A percentile compares a stretch with the other conserved stretches of the same genome.
Conservation (phyloP, 2,113 vertebrate genomes). For the Catharus bicknelli region DNA sequence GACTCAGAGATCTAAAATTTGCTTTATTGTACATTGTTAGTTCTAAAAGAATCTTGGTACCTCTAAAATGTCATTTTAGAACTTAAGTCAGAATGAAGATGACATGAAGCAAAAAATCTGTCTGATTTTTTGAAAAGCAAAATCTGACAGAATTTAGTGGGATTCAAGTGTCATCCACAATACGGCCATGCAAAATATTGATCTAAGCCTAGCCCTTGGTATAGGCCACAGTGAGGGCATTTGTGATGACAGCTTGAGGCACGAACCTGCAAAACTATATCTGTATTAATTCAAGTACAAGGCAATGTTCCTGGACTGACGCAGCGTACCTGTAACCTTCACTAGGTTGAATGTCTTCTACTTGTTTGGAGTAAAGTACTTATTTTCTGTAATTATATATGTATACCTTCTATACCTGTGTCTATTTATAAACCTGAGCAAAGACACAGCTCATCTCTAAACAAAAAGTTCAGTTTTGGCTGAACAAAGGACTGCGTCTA, state of each 20-base stretch:
- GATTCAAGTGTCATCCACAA: not conserved
- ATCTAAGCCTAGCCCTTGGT: not conserved
- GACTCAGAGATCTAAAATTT: not conserved
- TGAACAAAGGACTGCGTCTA: not conserved
- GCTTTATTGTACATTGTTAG: not conserved
- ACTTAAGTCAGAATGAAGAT: not conserved
- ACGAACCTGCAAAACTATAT: not conserved
- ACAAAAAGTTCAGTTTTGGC: not conserved
- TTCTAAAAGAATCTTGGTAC: not conserved
- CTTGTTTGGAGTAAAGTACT: not conserved
- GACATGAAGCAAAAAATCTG: not conserved
- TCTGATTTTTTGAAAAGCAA: not conserved
- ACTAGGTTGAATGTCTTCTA: not conserved
- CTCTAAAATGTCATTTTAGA: not conserved
- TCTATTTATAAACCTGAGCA: not conserved
- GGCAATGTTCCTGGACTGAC: fast-evolving
- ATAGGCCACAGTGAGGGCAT: not conserved
- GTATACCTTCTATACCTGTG: not conserved
- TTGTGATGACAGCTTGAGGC: not conserved
- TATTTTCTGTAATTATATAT: not conserved
- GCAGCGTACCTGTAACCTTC: not conserved
- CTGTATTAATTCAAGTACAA: not conserved
- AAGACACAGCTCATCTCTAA: not conserved
- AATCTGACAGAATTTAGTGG: not conserved
- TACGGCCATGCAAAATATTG: not conserved